Percentiles rank a stretch among this genome's conserved stretches.
phyloP scores from a whole-genome alignment of 2,888 invertebrate genomes.

The Neoascia interrupta region DNA sequence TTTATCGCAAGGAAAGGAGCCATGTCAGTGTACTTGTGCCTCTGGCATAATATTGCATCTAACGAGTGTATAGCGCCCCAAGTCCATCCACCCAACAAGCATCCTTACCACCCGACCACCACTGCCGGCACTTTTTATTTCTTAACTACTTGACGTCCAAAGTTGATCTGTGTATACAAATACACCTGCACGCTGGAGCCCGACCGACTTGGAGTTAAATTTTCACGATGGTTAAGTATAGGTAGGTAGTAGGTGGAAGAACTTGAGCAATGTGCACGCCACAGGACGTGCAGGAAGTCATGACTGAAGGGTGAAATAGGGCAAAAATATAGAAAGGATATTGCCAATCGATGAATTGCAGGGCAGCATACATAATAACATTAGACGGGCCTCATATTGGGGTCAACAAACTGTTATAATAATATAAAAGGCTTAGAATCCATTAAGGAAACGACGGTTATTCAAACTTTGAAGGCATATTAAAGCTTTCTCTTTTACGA shows the following conservation, averaged over 20 bases:
- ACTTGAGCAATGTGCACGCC: no score
- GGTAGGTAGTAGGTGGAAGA: not conserved
- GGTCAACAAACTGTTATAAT: slow-evolving; percentile 42
- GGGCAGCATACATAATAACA: no score
- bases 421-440: slow-evolving; percentile 23
- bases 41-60: slow-evolving; percentile 33
- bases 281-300: slow-evolving; percentile 11
- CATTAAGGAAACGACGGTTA: slow-evolving; percentile 48
- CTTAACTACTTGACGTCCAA: slow-evolving; percentile 34
- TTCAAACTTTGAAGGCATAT: slow-evolving; percentile 42
- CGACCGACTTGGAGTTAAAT: not conserved
- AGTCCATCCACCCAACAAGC: not conserved
- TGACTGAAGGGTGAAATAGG: slow-evolving; percentile 1
- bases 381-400: no score
- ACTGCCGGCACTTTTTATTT: slow-evolving; percentile 27
- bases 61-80: slow-evolving; percentile 41
- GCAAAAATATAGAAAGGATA: slow-evolving; percentile 13
- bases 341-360: slow-evolving; percentile 38
- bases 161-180: slow-evolving; percentile 23
- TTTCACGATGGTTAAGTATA: no score
- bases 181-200: slow-evolving; percentile 6
- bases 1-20: slow-evolving; percentile 25
- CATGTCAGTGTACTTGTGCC: slow-evolving; percentile 22
- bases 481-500: not conserved
- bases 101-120: not conserved